Evolutionary conservation across 1,140 invertebrate genomes (phyloP), one percentile per base, ranked within the genome.

Genomic region (Tachypleus tridentatus): DNA sequence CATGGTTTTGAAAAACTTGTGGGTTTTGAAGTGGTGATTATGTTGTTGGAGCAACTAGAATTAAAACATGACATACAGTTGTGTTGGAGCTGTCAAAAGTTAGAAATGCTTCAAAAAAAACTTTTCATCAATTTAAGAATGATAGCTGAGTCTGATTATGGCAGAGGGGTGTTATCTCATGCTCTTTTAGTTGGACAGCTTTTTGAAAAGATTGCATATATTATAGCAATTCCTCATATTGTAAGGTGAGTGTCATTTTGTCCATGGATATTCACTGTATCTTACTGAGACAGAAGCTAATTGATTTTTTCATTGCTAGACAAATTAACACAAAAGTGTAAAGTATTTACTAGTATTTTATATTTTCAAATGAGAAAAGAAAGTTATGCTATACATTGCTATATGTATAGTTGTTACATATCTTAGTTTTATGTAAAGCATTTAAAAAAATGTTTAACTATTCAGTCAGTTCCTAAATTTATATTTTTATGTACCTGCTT

Each of bases 61-160:
- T 8, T 59, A 29, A 29, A 49, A 9, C 64, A 66, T 66, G 47
- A 52, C 49, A 11, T 47, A 9, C 52, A 29, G 10, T 29, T 9
- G n/a, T 66, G 64, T 51, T 4, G n/a, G n/a, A 48, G 47, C 53
- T 66, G 64, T 47, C n/a, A n/a, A n/a, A 8, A 59, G 4, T 10
- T 66, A 49, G 48, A 53, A 48, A 10, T 1, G n/a, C 49, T 50
- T 58, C 11, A 61, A 49, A 6, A 51, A 4, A 54, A 62, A 6
- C 51, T 62, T n/a, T 5, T 58, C 5, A 57, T n/a, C 58, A 57
- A 57, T 49, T 4, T 66, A 49, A 9, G 51, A 1, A 7, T 10
- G 6, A 57, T 48, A 50, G 56, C 61, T 52, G 64, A 66, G 61
- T 62, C 64, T 11, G 51, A 58, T 7, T 66, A 53, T 62, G 64